phyloP scores from a whole-genome alignment of 2,888 invertebrate species.

The Furcula furcula region DNA sequence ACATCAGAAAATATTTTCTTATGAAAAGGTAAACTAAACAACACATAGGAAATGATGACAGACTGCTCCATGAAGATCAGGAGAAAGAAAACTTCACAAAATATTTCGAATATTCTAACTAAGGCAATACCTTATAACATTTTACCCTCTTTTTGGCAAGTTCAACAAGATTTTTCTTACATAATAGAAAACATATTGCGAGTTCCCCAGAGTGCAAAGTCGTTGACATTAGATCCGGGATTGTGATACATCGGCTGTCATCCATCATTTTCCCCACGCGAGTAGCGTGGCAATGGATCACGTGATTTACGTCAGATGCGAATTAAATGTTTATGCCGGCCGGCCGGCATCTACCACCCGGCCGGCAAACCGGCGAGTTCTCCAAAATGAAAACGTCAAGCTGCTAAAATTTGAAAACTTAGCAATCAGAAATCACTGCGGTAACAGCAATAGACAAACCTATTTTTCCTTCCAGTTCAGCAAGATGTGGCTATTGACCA shows the following conservation, averaged over 20 bases:
- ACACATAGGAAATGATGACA: too few relatives aligned
- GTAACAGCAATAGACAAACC: conserved; percentile 2
- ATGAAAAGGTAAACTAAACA: too few relatives aligned
- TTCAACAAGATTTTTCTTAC: conserved; percentile 9
- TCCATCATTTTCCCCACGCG: conserved; percentile 5
- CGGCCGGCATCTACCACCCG: conserved; percentile 27
- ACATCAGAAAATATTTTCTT: too few relatives aligned
- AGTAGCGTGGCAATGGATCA: conserved; percentile 29
- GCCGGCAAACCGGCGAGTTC: conserved; percentile 36
- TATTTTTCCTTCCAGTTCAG: conserved; percentile 3
- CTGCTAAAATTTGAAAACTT: conserved; percentile 1
- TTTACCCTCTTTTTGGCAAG: background rate
- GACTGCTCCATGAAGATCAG: background rate
- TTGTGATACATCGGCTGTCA: conserved; percentile 8
- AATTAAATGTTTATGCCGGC: conserved; percentile 34
- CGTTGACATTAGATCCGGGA: conserved; percentile 7
- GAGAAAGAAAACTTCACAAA: background rate
- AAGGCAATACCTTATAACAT: background rate
- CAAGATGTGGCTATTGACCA: too few relatives aligned
- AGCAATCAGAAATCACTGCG: conserved; percentile 1
- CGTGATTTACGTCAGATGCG: conserved; percentile 43
- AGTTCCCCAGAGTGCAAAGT: conserved; percentile 3
- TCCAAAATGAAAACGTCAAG: conserved; percentile 18
- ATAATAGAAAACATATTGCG: conserved; percentile 12
- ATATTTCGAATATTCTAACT: background rate